A percentile compares a stretch with the other conserved stretches of the same genome.
Conservation (phyloP, 2,797 vertebrate genomes). For the Acipenser ruthenus region DNA sequence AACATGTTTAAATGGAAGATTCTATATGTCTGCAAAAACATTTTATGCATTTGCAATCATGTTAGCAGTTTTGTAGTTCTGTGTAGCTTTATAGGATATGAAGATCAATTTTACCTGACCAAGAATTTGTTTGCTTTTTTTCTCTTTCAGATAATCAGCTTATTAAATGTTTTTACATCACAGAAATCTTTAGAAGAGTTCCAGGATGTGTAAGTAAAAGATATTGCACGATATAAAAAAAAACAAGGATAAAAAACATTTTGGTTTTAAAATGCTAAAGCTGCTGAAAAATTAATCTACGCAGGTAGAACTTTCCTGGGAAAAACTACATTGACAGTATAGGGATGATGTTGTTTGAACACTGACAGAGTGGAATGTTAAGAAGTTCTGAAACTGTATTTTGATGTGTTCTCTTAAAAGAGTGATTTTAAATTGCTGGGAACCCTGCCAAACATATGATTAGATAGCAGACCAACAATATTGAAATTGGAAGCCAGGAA, state of each 20-base stretch:
- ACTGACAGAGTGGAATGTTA: not conserved
- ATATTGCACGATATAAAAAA: not conserved
- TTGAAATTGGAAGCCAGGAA: too few relatives aligned
- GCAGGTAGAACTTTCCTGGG: too few relatives aligned
- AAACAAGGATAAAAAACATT: not conserved
- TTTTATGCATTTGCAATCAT: too few relatives aligned
- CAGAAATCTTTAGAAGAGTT: constrained; percentile 75
- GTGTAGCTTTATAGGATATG: not conserved
- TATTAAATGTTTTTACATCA: constrained; percentile 77
- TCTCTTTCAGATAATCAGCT: constrained; percentile 73
- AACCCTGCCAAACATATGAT: not conserved
- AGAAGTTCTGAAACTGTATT: not conserved
- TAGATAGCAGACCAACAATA: not conserved
- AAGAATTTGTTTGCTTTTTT: constrained; percentile 5
- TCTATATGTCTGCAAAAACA: too few relatives aligned
- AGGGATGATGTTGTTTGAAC: not conserved
- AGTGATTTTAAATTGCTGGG: not conserved
- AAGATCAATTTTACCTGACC: not conserved
- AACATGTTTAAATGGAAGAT: too few relatives aligned
- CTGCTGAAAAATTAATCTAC: too few relatives aligned
- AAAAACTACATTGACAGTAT: not conserved
- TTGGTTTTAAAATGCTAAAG: too few relatives aligned
- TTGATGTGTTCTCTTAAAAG: not conserved
- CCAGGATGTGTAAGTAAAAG: constrained; percentile 72
- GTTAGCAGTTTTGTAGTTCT: not conserved